phyloP scores from a whole-genome alignment of 2,888 invertebrate genomes.

The Proisotoma minuta region DNA sequence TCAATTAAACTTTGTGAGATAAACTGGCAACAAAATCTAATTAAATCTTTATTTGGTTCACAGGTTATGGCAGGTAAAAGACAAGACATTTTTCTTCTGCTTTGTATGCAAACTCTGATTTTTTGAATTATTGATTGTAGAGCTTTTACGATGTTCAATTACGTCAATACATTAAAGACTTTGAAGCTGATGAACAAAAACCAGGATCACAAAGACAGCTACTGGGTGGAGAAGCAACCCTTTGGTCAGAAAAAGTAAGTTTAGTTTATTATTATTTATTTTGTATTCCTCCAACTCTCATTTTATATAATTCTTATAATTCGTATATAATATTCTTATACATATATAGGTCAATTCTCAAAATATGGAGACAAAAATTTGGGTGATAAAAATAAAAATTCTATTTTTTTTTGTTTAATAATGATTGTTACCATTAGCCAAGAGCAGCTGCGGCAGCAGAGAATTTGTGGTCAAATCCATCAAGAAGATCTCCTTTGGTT shows the following conservation, averaged over 20 bases:
- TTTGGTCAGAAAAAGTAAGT: background rate
- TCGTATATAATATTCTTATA: background rate
- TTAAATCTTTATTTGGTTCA: no score
- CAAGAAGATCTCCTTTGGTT: slow-evolving; percentile 41
- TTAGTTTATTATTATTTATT: background rate
- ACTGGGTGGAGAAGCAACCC: slow-evolving; percentile 14
- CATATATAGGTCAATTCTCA: slow-evolving; percentile 29
- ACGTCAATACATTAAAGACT: background rate
- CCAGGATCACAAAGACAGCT: background rate
- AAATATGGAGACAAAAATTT: slow-evolving; percentile 61
- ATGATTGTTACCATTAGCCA: no score
- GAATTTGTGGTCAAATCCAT: slow-evolving; percentile 72
- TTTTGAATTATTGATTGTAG: background rate
- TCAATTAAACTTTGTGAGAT: no score
- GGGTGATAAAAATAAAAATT: no score
- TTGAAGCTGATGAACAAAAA: background rate
- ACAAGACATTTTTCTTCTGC: background rate
- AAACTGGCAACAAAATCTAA: no score
- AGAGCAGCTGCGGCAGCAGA: slow-evolving; percentile 75
- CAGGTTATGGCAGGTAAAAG: background rate
- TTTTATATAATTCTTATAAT: background rate
- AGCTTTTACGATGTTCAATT: background rate
- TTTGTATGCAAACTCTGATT: background rate
- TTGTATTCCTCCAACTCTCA: background rate
- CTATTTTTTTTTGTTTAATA: no score